These are phyloP conservation scores for Lasiurus cinereus DNA, from an alignment of 2,113 vertebrate genomes.

Conservation along the genomic window DNA sequence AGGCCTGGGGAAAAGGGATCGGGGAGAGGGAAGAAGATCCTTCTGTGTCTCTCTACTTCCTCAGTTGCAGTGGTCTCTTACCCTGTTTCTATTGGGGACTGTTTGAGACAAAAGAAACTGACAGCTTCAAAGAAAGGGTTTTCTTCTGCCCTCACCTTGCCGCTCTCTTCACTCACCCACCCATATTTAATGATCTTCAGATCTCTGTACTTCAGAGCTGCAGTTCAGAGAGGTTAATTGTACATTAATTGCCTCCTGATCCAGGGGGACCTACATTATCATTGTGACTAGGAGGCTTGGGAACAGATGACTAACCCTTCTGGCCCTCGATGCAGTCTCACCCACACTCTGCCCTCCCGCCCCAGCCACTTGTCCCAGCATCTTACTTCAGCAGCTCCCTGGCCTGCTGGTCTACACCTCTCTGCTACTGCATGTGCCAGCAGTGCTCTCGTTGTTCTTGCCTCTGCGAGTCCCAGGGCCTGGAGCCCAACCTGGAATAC, in stretches of 20 bases:
- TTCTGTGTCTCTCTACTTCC: background rate
- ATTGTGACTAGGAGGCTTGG: background rate
- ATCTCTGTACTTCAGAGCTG: conserved; percentile 26
- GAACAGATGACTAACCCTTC: background rate
- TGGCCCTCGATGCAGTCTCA: background rate
- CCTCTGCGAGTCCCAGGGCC: too few relatives aligned
- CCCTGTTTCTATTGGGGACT: background rate
- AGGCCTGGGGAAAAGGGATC: background rate
- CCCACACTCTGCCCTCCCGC: too few relatives aligned
- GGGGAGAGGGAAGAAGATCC: background rate
- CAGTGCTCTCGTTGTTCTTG: background rate
- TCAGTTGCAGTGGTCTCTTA: background rate
- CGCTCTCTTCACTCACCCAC: background rate
- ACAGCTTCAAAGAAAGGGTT: background rate
- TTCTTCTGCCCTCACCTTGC: background rate
- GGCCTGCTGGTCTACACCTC: background rate
- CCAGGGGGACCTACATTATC: conserved; percentile 30
- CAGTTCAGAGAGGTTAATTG: conserved; percentile 77
- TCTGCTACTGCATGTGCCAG: background rate
- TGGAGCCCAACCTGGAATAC: background rate
- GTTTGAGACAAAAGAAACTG: background rate
- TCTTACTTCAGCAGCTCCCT: background rate
- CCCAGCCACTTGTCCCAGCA: rapidly evolving
- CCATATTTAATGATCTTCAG: conserved; percentile 65
- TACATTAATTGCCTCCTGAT: conserved; percentile 68